Evolutionary conservation across 2,888 invertebrate genomes (phyloP).

Genomic region (Rhabditoides inermis): DNA sequence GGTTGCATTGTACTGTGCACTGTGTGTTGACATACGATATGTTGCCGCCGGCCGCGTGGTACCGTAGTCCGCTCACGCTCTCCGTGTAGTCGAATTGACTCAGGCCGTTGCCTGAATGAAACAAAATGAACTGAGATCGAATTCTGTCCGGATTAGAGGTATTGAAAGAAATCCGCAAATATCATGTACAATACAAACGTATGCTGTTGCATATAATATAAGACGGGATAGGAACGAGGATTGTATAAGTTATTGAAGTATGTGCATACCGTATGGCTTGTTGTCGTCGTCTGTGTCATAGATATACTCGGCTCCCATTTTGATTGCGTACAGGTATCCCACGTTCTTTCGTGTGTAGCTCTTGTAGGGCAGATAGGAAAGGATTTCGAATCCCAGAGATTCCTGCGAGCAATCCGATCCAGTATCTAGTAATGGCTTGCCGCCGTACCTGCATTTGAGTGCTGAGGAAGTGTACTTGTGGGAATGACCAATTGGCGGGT

Average conservation of each 20-base stretch:
- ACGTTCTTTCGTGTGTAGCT: conserved; percentile 19
- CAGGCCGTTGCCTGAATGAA: conserved; percentile 15
- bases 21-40: no score
- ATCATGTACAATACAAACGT: no score
- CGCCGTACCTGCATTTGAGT: conserved; percentile 9
- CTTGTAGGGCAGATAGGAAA: conserved; percentile 8
- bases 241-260: no score
- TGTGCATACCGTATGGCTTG: conserved; percentile 11
- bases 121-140: no score
- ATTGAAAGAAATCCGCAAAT: no score
- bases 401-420: no score
- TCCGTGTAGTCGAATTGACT: conserved; percentile 18
- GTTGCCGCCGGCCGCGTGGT: background rate
- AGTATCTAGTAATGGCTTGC: no score
- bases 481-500: conserved; percentile 11
- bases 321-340: conserved; percentile 24
- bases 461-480: conserved; percentile 10
- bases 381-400: conserved; percentile 3
- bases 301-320: conserved; percentile 23
- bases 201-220: no score
- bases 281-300: conserved; percentile 27
- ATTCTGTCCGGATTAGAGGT: no score
- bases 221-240: no score
- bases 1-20: no score
- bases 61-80: conserved; percentile 10